Conservation (phyloP, 2,888 invertebrate species). For the Clepsis dumicolana region DNA sequence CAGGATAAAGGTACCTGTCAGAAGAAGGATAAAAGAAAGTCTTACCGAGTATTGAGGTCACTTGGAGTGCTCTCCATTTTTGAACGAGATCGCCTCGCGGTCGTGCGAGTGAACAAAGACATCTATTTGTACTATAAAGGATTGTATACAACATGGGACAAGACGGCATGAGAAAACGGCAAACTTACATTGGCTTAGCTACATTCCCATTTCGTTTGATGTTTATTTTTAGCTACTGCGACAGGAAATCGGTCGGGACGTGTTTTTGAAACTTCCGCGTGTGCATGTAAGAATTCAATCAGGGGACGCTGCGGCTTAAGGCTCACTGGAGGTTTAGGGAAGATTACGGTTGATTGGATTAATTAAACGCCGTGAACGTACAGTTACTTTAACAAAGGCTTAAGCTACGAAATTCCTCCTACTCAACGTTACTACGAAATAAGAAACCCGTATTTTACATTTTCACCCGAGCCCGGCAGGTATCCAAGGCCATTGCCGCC, state of each 20-base stretch:
- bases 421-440: slow-evolving; percentile 1
- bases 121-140: slow-evolving; percentile 38
- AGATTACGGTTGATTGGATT: slow-evolving; percentile 38
- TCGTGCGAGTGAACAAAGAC: slow-evolving; percentile 49
- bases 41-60: slow-evolving; percentile 60
- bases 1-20: slow-evolving; percentile 57
- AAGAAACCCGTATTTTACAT: slow-evolving; percentile 14
- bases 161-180: slow-evolving; percentile 29
- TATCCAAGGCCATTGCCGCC: slow-evolving; percentile 10
- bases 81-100: slow-evolving; percentile 53
- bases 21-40: slow-evolving; percentile 62
- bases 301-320: slow-evolving; percentile 10
- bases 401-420: not conserved
- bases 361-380: slow-evolving; percentile 22
- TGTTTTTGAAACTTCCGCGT: slow-evolving; percentile 21
- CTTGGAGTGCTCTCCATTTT: slow-evolving; percentile 54
- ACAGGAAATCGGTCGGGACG: slow-evolving; percentile 23
- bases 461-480: not conserved
- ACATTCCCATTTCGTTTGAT: slow-evolving; percentile 40
- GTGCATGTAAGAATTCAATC: slow-evolving; percentile 39
- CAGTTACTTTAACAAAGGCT: slow-evolving; percentile 5
- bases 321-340: slow-evolving; percentile 25
- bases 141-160: slow-evolving; percentile 37
- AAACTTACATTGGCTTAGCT: slow-evolving; percentile 39
- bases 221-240: slow-evolving; percentile 39